A percentile compares a stretch with the other conserved stretches of the same genome.
Conservation (phyloP, 2,113 vertebrate species). For the Tichodroma muraria region DNA sequence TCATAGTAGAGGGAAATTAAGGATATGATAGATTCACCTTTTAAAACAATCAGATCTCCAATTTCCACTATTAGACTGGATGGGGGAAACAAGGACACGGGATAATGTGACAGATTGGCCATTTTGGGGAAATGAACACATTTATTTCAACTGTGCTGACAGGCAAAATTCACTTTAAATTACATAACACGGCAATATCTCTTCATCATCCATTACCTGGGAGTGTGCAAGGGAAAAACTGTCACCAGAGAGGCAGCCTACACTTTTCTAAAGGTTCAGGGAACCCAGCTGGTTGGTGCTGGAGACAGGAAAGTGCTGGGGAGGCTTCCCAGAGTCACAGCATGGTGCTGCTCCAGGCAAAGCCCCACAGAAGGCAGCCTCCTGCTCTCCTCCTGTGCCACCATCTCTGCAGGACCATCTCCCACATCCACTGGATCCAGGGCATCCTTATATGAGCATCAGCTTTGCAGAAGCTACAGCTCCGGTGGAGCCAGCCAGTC, state of each 20-base stretch:
- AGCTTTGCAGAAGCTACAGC: background rate
- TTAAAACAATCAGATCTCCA: background rate
- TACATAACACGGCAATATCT: background rate
- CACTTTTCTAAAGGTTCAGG: background rate
- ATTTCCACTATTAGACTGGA: background rate
- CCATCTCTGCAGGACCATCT: background rate
- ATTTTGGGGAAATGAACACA: background rate
- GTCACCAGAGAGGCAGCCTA: background rate
- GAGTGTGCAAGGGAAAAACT: background rate
- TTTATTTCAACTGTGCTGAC: background rate
- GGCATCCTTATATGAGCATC: background rate
- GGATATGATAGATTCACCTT: background rate
- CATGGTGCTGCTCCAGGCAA: rapidly evolving
- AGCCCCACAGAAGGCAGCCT: rapidly evolving
- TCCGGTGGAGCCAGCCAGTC: background rate
- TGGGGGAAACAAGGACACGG: background rate
- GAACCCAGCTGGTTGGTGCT: background rate
- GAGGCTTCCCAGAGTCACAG: background rate
- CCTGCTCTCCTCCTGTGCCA: background rate
- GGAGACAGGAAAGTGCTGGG: rapidly evolving
- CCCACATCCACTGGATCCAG: rapidly evolving
- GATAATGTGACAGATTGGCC: background rate
- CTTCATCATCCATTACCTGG: slow-evolving; percentile 35
- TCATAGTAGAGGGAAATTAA: background rate
- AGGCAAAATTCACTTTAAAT: slow-evolving; percentile 34